Percentiles rank a stretch among this genome's conserved stretches.
phyloP scores from a whole-genome alignment of 2,113 vertebrate species.

The Euleptes europaea region DNA sequence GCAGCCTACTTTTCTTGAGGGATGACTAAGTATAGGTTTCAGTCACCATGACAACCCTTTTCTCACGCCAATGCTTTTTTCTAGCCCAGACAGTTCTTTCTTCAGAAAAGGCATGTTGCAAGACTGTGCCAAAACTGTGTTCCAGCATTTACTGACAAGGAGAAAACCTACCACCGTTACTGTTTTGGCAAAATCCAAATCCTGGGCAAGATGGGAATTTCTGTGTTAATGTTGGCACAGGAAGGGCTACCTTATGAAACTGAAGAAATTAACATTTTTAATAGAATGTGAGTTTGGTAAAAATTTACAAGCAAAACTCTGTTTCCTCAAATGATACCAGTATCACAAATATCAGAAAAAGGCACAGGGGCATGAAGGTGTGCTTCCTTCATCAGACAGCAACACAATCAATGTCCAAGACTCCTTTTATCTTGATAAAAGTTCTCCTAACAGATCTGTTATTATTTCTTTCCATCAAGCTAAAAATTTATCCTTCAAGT shows the following conservation, averaged over 20 bases:
- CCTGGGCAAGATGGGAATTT: constrained; percentile 47
- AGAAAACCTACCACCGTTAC: constrained; percentile 66
- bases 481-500: background rate
- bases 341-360: background rate
- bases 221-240: constrained; percentile 32
- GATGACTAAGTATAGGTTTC: constrained; percentile 73
- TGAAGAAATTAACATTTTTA: background rate
- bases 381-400: background rate
- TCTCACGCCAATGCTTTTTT: constrained; percentile 69
- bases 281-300: background rate
- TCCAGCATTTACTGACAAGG: constrained; percentile 64
- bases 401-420: background rate
- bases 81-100: constrained; percentile 70
- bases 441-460: background rate
- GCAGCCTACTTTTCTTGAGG: constrained; percentile 68
- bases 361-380: background rate
- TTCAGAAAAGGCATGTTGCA: constrained; percentile 67
- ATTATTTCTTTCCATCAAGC: constrained; percentile 7
- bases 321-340: background rate
- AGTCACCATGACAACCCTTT: constrained; percentile 78
- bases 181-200: constrained; percentile 60
- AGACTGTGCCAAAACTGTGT: constrained; percentile 64
- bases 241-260: constrained; percentile 18
- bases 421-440: constrained; percentile 3
- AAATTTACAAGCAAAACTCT: background rate